A percentile compares a stretch with the other conserved stretches of the same genome.
Evolutionary conservation across 2,797 vertebrate species (phyloP).

Genomic region (Lerista edwardsae): DNA sequence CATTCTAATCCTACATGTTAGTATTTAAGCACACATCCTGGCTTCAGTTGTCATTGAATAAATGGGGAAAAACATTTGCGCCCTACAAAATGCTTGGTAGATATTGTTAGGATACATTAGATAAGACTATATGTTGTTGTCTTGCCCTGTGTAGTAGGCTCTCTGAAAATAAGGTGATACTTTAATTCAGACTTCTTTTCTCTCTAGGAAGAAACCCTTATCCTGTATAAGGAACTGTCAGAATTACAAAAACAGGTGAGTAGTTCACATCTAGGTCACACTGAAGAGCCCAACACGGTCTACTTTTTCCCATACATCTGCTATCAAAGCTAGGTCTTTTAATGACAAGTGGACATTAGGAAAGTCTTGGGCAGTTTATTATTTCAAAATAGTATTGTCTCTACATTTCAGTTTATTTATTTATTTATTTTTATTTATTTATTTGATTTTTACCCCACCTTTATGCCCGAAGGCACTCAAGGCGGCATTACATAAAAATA

Average conservation of each 20-base stretch:
- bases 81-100: background rate
- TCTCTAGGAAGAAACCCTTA: slow-evolving; percentile 44
- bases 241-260: slow-evolving; percentile 69
- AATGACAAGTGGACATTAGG: background rate
- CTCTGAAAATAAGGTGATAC: background rate
- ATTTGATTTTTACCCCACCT: too few relatives aligned
- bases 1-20: background rate
- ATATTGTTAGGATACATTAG: background rate
- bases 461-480: too few relatives aligned
- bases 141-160: background rate
- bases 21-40: background rate
- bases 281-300: background rate
- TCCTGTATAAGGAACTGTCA: slow-evolving; percentile 13
- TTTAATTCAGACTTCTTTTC: slow-evolving; percentile 27
- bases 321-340: background rate
- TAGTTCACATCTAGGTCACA: background rate
- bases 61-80: background rate
- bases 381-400: background rate
- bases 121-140: background rate
- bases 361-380: background rate
- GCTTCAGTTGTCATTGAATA: background rate
- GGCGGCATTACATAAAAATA: too few relatives aligned
- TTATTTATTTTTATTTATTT: too few relatives aligned
- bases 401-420: background rate
- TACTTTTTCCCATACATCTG: background rate